These are phyloP conservation scores for Ciconia maguari DNA, from an alignment of 2,113 vertebrate genomes.

Conservation along the genomic window DNA sequence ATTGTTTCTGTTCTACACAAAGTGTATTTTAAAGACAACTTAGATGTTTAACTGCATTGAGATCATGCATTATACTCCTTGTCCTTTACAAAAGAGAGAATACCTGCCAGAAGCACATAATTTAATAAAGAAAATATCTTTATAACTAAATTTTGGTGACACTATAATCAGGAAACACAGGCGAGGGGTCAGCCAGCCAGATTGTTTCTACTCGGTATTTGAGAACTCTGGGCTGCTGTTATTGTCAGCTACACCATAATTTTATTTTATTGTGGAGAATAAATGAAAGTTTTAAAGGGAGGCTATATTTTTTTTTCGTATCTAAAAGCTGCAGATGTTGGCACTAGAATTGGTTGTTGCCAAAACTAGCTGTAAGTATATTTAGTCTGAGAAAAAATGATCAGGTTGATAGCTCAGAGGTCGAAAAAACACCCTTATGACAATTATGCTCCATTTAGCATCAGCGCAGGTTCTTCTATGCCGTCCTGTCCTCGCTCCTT, in stretches of 20 bases:
- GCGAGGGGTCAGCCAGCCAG: background rate
- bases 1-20: constrained; percentile 31
- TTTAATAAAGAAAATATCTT: constrained; percentile 49
- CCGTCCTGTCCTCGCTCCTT: background rate
- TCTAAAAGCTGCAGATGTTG: constrained; percentile 2
- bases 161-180: constrained; percentile 25
- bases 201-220: background rate
- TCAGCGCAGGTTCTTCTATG: background rate
- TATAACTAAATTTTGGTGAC: constrained; percentile 40
- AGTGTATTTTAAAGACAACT: constrained; percentile 19
- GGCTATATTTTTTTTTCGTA: background rate
- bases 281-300: constrained; percentile 45
- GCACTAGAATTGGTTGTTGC: background rate
- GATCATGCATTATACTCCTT: constrained; percentile 11
- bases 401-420: constrained; percentile 26
- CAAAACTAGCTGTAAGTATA: constrained; percentile 8
- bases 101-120: constrained; percentile 19
- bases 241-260: constrained; percentile 32
- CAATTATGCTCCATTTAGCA: background rate
- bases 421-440: background rate
- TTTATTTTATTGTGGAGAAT: constrained; percentile 46
- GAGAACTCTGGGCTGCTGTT: background rate
- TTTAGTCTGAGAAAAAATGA: background rate
- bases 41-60: constrained; percentile 5
- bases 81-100: constrained; percentile 20